Conservation (phyloP, 2,888 invertebrate species). For the Hyalella azteca region DNA sequence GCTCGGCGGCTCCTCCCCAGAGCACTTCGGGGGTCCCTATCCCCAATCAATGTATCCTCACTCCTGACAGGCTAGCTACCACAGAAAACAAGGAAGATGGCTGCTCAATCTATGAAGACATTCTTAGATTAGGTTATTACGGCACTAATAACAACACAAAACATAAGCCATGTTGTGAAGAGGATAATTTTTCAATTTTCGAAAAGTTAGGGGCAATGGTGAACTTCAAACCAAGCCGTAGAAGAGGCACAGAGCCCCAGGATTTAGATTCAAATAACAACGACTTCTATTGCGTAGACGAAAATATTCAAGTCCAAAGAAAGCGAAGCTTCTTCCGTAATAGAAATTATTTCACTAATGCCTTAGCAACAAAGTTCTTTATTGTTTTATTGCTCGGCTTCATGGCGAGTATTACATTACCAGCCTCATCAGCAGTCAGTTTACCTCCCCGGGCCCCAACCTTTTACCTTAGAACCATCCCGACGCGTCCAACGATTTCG, state of each 20-base stretch:
- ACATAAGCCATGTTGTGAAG: not conserved
- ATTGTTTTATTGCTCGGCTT: slow-evolving; percentile 5
- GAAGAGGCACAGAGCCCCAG: not conserved
- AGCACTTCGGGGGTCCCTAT: too few relatives aligned
- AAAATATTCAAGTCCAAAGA: slow-evolving; percentile 26
- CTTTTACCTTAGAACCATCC: not conserved
- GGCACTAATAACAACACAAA: not conserved
- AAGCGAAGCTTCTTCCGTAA: not conserved
- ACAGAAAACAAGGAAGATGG: not conserved
- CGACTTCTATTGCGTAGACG: slow-evolving; percentile 22
- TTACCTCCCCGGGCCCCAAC: not conserved
- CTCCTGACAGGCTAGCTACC: not conserved
- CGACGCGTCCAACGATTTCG: not conserved
- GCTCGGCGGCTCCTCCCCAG: too few relatives aligned
- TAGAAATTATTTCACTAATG: slow-evolving; percentile 9
- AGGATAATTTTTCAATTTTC: slow-evolving; percentile 7
- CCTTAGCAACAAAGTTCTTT: slow-evolving; percentile 19
- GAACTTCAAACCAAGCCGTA: not conserved
- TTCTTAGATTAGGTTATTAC: slow-evolving; percentile 27
- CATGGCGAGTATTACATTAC: not conserved
- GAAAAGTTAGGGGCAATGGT: slow-evolving; percentile 6
- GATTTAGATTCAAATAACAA: slow-evolving; percentile 15
- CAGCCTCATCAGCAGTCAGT: not conserved
- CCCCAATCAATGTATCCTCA: not conserved
- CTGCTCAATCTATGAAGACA: slow-evolving; percentile 11